phyloP scores from a whole-genome alignment of 1,140 invertebrate species.

The Onthophagus taurus region DNA sequence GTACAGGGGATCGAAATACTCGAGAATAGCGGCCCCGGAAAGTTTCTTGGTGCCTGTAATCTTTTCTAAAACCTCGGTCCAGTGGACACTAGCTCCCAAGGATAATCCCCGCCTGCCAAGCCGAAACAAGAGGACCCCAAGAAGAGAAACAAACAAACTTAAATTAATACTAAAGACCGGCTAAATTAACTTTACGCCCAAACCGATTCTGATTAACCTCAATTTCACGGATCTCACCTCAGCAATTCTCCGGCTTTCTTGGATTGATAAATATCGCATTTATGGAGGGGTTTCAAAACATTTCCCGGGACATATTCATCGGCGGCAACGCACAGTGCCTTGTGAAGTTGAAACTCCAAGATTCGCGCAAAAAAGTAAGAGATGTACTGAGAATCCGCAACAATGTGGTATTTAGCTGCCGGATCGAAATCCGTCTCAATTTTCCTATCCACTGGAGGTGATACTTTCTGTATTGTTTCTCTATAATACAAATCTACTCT shows the following conservation, averaged over 20 bases:
- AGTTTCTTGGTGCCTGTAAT: conserved; percentile 49
- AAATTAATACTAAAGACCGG: too few relatives aligned
- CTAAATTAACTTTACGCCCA: too few relatives aligned
- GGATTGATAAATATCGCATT: conserved; percentile 48
- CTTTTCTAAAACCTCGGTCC: conserved; percentile 48
- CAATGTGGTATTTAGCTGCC: conserved; percentile 53
- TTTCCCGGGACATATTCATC: conserved; percentile 42
- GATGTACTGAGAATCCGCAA: conserved; percentile 38
- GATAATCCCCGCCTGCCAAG: conserved; percentile 49
- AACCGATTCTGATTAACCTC: too few relatives aligned
- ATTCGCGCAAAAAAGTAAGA: conserved; percentile 45
- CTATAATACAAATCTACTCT: conserved; percentile 2
- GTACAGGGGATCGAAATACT: conserved; percentile 39
- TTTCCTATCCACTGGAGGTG: conserved; percentile 42
- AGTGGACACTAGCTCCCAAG: conserved; percentile 51
- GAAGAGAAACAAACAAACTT: too few relatives aligned
- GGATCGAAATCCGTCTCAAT: conserved; percentile 50
- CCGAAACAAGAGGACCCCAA: too few relatives aligned
- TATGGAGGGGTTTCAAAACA: conserved; percentile 39
- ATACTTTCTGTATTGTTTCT: conserved; percentile 31
- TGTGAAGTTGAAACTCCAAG: conserved; percentile 56
- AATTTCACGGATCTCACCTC: conserved; percentile 14
- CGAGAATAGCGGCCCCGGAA: conserved; percentile 40
- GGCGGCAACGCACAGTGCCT: conserved; percentile 48
- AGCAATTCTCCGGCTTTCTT: conserved; percentile 16